Percentiles rank a stretch among this genome's conserved stretches.
Evolutionary conservation across 2,888 invertebrate species (phyloP).

Genomic region (Acronicta aceris): DNA sequence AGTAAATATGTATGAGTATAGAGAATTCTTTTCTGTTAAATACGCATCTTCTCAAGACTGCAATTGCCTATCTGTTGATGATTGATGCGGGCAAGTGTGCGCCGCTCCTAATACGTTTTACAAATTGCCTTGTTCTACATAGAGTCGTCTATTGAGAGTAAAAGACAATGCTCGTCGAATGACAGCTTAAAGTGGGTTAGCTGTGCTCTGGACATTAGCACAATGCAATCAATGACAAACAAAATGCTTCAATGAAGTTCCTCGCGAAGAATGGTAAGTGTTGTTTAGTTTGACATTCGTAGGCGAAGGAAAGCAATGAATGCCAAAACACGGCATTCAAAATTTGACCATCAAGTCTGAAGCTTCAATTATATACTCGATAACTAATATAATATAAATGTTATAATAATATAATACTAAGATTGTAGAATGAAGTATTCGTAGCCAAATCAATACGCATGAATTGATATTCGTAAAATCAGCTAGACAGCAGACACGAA

Average conservation of each 20-base stretch:
- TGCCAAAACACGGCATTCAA: slow-evolving; percentile 5
- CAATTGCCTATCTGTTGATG: neutral
- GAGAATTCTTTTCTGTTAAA: neutral
- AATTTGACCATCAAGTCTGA: neutral
- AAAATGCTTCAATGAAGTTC: slow-evolving; percentile 20
- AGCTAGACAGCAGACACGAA: no score
- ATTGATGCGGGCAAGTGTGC: slow-evolving; percentile 10
- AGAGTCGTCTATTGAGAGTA: slow-evolving; percentile 29
- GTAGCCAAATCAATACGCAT: no score
- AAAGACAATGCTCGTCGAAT: slow-evolving; percentile 40
- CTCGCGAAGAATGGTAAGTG: slow-evolving; percentile 6
- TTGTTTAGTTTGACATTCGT: neutral
- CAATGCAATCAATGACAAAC: slow-evolving; percentile 33
- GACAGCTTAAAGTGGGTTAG: slow-evolving; percentile 39
- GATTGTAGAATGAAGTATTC: no score
- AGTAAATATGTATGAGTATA: no score
- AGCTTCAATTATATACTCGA: no score
- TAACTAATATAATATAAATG: no score
- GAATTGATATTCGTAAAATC: no score
- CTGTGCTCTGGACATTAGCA: slow-evolving; percentile 24
- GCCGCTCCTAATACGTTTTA: slow-evolving; percentile 13
- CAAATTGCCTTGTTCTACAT: slow-evolving; percentile 39
- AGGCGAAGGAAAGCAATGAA: slow-evolving; percentile 2
- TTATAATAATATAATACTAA: no score
- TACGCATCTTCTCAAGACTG: neutral